A percentile compares a stretch with the other conserved stretches of the same genome.
Evolutionary conservation across 2,888 invertebrate species (phyloP).

Genomic region (Pomacea canaliculata): DNA sequence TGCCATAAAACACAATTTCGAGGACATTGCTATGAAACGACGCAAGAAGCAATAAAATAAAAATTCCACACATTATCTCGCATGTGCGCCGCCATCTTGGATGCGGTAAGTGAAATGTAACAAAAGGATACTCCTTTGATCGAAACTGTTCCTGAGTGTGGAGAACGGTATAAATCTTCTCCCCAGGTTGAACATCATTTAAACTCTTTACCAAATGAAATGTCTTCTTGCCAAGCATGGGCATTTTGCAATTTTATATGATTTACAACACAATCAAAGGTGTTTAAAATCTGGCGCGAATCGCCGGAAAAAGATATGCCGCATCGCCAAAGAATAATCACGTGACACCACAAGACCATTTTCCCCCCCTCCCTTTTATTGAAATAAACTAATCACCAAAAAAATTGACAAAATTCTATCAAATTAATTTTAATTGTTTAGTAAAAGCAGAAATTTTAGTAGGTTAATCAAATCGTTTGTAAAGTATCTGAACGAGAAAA

Average conservation of each 20-base stretch:
- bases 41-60: neutral
- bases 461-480: too few relatives aligned
- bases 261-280: slow-evolving; percentile 39
- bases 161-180: slow-evolving; percentile 59
- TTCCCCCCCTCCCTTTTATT: too few relatives aligned
- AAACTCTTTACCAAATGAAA: slow-evolving; percentile 53
- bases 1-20: too few relatives aligned
- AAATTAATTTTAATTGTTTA: too few relatives aligned
- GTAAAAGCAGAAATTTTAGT: too few relatives aligned
- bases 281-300: slow-evolving; percentile 68
- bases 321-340: slow-evolving; percentile 13
- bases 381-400: too few relatives aligned
- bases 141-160: slow-evolving; percentile 67
- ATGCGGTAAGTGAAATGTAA: slow-evolving; percentile 37
- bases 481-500: too few relatives aligned
- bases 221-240: slow-evolving; percentile 63
- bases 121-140: slow-evolving; percentile 67
- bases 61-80: slow-evolving; percentile 21
- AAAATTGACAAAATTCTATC: too few relatives aligned
- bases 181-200: slow-evolving; percentile 47
- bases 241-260: slow-evolving; percentile 58
- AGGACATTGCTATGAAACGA: neutral
- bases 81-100: slow-evolving; percentile 65
- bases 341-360: slow-evolving; percentile 2
- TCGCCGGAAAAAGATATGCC: slow-evolving; percentile 23